Percentiles rank a stretch among this genome's conserved stretches.
phyloP scores from a whole-genome alignment of 2,113 vertebrate genomes.

The Leucosticte australis region DNA sequence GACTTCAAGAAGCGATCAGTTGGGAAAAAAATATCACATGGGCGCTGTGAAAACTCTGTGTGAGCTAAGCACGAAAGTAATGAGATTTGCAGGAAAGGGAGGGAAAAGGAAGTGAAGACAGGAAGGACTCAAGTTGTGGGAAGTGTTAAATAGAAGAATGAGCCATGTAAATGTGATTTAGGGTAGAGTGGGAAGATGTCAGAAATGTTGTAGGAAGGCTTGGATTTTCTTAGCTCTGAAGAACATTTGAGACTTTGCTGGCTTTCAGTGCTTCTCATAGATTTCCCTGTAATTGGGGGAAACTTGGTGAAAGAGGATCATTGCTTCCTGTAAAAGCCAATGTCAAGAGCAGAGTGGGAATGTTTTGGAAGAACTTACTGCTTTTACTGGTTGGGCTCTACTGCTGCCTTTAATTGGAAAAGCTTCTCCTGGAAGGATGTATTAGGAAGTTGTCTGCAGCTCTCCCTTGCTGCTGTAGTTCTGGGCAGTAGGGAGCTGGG shows the following conservation, averaged over 20 bases:
- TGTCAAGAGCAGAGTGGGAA: not conserved
- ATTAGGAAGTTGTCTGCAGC: not conserved
- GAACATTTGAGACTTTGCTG: not conserved
- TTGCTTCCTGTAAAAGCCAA: not conserved
- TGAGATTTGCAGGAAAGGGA: not conserved
- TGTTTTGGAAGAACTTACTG: not conserved
- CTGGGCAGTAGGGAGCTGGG: not conserved
- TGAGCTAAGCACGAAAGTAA: not conserved
- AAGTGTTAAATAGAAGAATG: conserved; percentile 42
- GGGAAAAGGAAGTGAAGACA: conserved; percentile 9
- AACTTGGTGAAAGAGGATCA: not conserved
- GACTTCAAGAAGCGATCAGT: not conserved
- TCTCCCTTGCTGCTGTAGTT: not conserved
- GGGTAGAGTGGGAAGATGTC: conserved; percentile 38
- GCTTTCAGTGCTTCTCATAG: not conserved
- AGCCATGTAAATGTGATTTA: conserved; percentile 29
- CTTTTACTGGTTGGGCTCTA: not conserved
- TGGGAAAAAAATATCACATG: not conserved
- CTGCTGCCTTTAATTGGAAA: not conserved
- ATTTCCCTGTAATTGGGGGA: not conserved
- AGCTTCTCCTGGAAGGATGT: not conserved
- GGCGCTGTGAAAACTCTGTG: accelerated
- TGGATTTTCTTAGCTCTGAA: conserved; percentile 36
- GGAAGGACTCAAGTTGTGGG: conserved; percentile 27
- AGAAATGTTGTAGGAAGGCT: conserved; percentile 29